Evolutionary conservation across 2,113 vertebrate species (phyloP).

Genomic region (Oncorhynchus nerka): DNA sequence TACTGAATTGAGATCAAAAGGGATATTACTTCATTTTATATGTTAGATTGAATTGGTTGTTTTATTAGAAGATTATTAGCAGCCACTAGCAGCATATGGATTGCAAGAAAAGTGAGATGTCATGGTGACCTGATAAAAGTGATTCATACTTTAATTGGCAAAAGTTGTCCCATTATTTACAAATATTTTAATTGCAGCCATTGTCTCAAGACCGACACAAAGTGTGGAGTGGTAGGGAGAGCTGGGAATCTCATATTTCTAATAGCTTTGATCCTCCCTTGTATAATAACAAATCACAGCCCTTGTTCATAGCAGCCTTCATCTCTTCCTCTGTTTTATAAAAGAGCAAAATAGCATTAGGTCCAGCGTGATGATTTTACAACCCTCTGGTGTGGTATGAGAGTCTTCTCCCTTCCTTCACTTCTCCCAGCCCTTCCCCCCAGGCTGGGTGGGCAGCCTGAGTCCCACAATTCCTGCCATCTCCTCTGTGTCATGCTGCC

Average conservation of each 20-base stretch:
- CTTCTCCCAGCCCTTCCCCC: conserved; percentile 88
- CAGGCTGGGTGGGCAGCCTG: conserved; percentile 86
- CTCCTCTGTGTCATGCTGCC: conserved; percentile 78
- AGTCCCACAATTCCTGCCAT: conserved; percentile 85
- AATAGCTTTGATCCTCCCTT: conserved; percentile 7
- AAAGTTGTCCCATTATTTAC: conserved; percentile 5
- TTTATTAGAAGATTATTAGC: background rate
- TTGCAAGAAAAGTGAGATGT: background rate
- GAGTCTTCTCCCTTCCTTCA: conserved; percentile 51
- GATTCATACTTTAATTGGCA: conserved; percentile 34
- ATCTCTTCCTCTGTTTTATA: background rate
- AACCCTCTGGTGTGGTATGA: no score
- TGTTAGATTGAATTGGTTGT: background rate
- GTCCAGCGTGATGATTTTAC: background rate
- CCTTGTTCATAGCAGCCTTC: background rate
- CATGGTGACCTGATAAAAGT: background rate
- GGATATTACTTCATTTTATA: background rate
- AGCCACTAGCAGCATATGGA: background rate
- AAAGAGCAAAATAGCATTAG: background rate
- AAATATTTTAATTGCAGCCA: conserved; percentile 9
- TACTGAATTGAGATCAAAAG: background rate
- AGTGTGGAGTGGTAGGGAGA: background rate
- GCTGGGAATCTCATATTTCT: background rate
- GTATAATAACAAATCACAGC: conserved; percentile 21
- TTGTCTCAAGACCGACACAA: conserved; percentile 6